These are phyloP conservation scores for Myotis vivesi DNA, from an alignment of 2,797 vertebrate genomes.

Conservation along the genomic window DNA sequence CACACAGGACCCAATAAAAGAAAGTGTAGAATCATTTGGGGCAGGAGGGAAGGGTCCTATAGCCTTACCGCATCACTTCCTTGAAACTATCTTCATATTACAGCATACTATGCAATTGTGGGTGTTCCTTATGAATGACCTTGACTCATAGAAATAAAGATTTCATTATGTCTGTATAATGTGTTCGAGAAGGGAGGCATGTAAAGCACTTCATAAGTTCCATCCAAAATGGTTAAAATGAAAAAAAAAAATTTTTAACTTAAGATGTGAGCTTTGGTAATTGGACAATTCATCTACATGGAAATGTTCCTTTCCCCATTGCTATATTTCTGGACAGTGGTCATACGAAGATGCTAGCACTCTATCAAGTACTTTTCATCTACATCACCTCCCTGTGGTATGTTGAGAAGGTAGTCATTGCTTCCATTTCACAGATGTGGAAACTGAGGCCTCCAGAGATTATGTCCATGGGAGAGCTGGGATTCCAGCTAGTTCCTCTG, in stretches of 20 bases:
- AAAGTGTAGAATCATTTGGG: not conserved
- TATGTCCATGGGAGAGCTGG: not conserved
- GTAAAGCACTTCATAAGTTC: not conserved
- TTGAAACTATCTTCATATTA: not conserved
- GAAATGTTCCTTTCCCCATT: not conserved
- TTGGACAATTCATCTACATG: not conserved
- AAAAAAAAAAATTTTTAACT: not conserved
- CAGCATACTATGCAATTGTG: not conserved
- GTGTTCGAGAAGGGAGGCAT: not conserved
- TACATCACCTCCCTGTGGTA: not conserved
- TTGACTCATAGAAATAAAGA: not conserved
- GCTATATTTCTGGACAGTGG: not conserved
- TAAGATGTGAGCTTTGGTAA: not conserved
- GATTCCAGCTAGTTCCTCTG: not conserved
- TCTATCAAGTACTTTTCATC: not conserved
- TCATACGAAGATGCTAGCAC: not conserved
- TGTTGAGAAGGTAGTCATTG: not conserved
- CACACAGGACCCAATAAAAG: not conserved
- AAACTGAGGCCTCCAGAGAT: slow-evolving; percentile 16
- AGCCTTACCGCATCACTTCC: not conserved
- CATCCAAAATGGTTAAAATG: not conserved
- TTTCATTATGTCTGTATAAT: not conserved
- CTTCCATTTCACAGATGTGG: not conserved
- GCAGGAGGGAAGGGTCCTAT: not conserved
- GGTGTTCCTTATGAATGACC: not conserved